Conservation (phyloP, 2,797 vertebrate species). For the Chelon auratus region DNA sequence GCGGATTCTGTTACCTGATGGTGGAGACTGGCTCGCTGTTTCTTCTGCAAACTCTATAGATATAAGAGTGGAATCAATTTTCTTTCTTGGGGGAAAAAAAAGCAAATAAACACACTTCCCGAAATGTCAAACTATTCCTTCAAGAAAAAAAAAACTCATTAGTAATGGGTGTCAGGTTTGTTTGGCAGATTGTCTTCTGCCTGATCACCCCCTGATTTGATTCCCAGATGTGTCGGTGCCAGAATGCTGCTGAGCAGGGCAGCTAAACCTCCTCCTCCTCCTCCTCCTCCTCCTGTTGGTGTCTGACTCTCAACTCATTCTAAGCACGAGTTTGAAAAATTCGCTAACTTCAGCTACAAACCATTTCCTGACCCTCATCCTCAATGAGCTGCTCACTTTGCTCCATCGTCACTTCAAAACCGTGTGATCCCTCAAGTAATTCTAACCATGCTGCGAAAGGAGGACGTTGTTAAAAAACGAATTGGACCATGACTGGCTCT, state of each 20-base stretch:
- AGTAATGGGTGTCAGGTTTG: constrained; percentile 64
- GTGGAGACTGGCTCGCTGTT: background rate
- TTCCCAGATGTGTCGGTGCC: constrained; percentile 56
- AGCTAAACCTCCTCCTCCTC: constrained; percentile 5
- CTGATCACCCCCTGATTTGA: constrained; percentile 56
- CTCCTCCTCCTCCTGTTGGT: background rate
- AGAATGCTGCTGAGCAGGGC: constrained; percentile 51
- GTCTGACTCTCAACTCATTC: constrained; percentile 38
- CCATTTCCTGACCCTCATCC: constrained; percentile 40
- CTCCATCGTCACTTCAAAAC: constrained; percentile 62
- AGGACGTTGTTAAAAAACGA: constrained; percentile 65
- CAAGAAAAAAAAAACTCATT: constrained; percentile 59
- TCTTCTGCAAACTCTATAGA: constrained; percentile 4
- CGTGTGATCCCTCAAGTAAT: constrained; percentile 43
- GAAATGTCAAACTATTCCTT: constrained; percentile 47
- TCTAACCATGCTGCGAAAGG: constrained; percentile 56
- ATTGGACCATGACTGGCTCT: constrained; percentile 60
- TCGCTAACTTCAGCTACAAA: constrained; percentile 46
- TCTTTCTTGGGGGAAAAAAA: constrained; percentile 21
- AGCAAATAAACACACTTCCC: constrained; percentile 35
- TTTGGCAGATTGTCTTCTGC: constrained; percentile 47
- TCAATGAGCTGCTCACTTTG: constrained; percentile 46
- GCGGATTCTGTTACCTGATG: no score
- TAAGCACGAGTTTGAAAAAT: constrained; percentile 44
- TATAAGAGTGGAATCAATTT: constrained; percentile 24